These are phyloP conservation scores for Orthochromis malagaraziensis DNA, from an alignment of 2,113 vertebrate genomes.

Conservation along the genomic window DNA sequence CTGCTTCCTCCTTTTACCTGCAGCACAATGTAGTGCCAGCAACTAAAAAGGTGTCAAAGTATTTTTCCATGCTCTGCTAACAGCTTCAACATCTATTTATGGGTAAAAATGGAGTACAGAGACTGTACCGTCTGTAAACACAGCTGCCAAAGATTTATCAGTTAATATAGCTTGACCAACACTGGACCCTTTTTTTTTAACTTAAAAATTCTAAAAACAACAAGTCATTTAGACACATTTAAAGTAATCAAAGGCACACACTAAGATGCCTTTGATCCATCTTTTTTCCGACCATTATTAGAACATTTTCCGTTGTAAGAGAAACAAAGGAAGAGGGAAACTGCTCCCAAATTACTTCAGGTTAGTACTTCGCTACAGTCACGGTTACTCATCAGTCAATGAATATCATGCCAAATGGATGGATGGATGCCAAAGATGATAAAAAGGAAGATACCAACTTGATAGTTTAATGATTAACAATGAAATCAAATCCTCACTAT, in stretches of 20 bases:
- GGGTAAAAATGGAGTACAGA: not conserved
- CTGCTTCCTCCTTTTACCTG: not conserved
- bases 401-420: not conserved
- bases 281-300: not conserved
- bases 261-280: not conserved
- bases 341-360: not conserved
- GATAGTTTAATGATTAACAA: not conserved
- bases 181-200: not conserved
- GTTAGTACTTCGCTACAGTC: not conserved
- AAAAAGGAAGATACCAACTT: not conserved
- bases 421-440: not conserved
- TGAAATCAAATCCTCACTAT: not conserved
- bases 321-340: not conserved
- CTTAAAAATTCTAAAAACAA: not conserved
- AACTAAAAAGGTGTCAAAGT: not conserved
- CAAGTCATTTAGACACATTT: not conserved
- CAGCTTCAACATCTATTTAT: not conserved
- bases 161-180: not conserved
- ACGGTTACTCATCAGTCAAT: not conserved
- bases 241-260: not conserved
- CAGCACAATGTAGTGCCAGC: not conserved
- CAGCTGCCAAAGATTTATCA: not conserved
- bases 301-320: not conserved
- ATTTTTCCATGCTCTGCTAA: not conserved
- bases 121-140: not conserved